Percentiles rank a stretch among this genome's conserved stretches.
Conservation (phyloP, 1,140 invertebrate genomes). For the Drosophila pectinifera region DNA sequence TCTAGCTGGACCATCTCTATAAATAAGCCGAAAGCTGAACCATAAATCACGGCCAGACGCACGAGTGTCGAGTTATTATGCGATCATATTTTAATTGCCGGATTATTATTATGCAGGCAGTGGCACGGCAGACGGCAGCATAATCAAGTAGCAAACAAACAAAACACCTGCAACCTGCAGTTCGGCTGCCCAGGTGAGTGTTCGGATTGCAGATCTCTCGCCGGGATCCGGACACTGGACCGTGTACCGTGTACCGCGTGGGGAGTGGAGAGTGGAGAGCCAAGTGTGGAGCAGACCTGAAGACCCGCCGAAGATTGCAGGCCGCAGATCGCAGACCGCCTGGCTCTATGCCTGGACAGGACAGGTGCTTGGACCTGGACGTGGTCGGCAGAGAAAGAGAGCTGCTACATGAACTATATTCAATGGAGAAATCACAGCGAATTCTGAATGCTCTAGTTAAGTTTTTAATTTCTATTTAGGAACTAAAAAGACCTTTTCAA, state of each 20-base stretch:
- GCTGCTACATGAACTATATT: slow-evolving; percentile 13
- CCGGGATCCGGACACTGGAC: not conserved
- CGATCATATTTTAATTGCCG: slow-evolving; percentile 83
- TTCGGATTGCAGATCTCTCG: slow-evolving; percentile 28
- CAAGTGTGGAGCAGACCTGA: slow-evolving; percentile 26
- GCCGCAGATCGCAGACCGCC: slow-evolving; percentile 65
- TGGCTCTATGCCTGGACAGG: slow-evolving; percentile 69
- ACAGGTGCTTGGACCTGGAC: slow-evolving; percentile 50
- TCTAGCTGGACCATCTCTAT: slow-evolving; percentile 55
- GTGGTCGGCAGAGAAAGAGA: slow-evolving; percentile 33
- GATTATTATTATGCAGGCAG: slow-evolving; percentile 80
- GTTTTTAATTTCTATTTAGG: too few relatives aligned
- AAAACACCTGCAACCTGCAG: slow-evolving; percentile 71
- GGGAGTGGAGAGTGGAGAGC: not conserved
- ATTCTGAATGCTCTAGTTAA: slow-evolving; percentile 18
- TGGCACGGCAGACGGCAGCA: slow-evolving; percentile 30
- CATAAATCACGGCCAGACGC: slow-evolving; percentile 81
- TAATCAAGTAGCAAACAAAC: slow-evolving; percentile 65
- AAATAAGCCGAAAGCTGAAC: slow-evolving; percentile 72
- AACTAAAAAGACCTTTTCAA: too few relatives aligned
- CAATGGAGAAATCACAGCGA: not conserved
- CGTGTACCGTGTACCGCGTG: not conserved
- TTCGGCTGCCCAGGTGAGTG: slow-evolving; percentile 21
- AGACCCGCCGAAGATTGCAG: slow-evolving; percentile 40
- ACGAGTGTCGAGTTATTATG: slow-evolving; percentile 83